Percentiles rank a stretch among this genome's conserved stretches.
Conservation (phyloP, 2,888 invertebrate genomes). For the Heliconius erato region DNA sequence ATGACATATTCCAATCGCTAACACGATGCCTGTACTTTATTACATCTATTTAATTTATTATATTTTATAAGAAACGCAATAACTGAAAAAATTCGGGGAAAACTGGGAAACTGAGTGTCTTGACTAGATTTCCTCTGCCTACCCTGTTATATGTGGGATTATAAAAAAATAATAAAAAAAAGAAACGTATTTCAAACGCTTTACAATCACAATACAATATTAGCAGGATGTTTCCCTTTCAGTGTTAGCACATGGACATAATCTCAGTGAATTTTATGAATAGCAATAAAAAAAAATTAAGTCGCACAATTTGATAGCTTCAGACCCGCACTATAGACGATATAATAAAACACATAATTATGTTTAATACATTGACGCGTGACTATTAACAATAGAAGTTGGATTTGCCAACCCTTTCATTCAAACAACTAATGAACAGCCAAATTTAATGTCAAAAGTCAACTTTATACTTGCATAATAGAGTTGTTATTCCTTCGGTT, state of each 20-base stretch:
- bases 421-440: conserved; percentile 78
- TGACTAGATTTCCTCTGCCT: too few relatives aligned
- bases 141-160: too few relatives aligned
- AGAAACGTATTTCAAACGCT: not conserved
- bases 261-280: conserved; percentile 16
- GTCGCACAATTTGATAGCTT: conserved; percentile 26
- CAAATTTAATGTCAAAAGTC: conserved; percentile 49
- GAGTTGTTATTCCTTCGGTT: conserved; percentile 54
- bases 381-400: conserved; percentile 82
- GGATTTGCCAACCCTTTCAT: conserved; percentile 86
- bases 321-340: conserved; percentile 73
- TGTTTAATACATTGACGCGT: conserved; percentile 80
- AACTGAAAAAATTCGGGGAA: too few relatives aligned
- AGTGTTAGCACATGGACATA: conserved; percentile 3
- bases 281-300: conserved; percentile 29
- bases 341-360: conserved; percentile 77
- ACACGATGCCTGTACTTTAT: too few relatives aligned
- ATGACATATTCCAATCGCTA: too few relatives aligned
- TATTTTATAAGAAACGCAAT: too few relatives aligned
- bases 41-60: too few relatives aligned
- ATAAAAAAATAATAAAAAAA: too few relatives aligned
- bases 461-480: conserved; percentile 56
- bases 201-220: not conserved
- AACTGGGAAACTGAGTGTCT: too few relatives aligned
- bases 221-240: conserved; percentile 4